A percentile compares a stretch with the other conserved stretches of the same genome.
phyloP scores from a whole-genome alignment of 2,888 invertebrate genomes.

The Malachius bipustulatus region DNA sequence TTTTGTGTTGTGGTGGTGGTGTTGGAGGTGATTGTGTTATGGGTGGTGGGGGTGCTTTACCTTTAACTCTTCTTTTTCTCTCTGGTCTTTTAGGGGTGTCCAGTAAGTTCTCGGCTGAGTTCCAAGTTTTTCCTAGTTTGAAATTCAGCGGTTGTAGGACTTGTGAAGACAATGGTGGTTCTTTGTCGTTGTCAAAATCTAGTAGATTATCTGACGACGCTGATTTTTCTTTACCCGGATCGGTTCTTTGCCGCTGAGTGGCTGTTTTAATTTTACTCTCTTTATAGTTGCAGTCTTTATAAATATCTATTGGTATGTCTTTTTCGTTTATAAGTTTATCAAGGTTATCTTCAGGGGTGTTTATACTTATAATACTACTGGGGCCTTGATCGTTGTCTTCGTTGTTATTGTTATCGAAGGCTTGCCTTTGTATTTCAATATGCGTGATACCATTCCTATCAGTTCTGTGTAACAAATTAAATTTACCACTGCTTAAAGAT shows the following conservation, averaged over 20 bases:
- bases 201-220: slow-evolving; percentile 28
- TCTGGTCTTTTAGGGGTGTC: slow-evolving; percentile 31
- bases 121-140: slow-evolving; percentile 34
- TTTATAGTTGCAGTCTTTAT: not conserved
- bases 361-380: slow-evolving; percentile 35
- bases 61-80: slow-evolving; percentile 28
- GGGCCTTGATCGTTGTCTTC: slow-evolving; percentile 17
- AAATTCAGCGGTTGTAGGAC: slow-evolving; percentile 18
- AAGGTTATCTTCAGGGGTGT: slow-evolving; percentile 29
- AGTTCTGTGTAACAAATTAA: slow-evolving; percentile 38
- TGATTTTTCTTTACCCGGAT: slow-evolving; percentile 19
- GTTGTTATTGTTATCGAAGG: slow-evolving; percentile 17
- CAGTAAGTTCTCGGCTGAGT: slow-evolving; percentile 34
- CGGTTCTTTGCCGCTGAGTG: not conserved
- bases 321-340: slow-evolving; percentile 13
- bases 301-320: not conserved
- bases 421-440: slow-evolving; percentile 35
- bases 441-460: slow-evolving; percentile 41
- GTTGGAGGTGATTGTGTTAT: slow-evolving; percentile 9
- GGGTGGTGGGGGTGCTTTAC: slow-evolving; percentile 31
- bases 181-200: slow-evolving; percentile 20
- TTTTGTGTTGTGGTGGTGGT: slow-evolving; percentile 25
- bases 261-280: not conserved
- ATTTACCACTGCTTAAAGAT: slow-evolving; percentile 25
- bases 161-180: slow-evolving; percentile 23